Evolutionary conservation across 2,113 vertebrate species (phyloP), one percentile per base, ranked within the genome.

Genomic region (Callaeas wilsoni): DNA sequence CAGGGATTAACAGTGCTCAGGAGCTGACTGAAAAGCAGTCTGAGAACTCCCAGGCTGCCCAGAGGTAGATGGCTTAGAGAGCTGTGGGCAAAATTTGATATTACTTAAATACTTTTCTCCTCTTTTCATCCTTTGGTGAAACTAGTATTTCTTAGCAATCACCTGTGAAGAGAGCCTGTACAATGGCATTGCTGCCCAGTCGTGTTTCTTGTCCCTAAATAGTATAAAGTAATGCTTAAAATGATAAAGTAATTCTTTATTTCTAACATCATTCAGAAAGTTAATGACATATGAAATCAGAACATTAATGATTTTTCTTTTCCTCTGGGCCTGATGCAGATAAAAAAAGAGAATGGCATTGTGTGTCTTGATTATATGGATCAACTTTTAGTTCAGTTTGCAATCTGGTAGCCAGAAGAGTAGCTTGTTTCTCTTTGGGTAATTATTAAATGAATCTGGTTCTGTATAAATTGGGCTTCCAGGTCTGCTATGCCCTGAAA

Each of bases 361-460:
- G 22, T 63, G 21, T 74, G 67, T 67, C 77, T 83, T 46, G 53
- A 80, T 93, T 94, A 26, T 50, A 57, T 62, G n/a, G 50, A 73
- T 88, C 16, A 6, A 74, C 57, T 29, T 90, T 94, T 88, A 79
- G 85, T 92, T 90, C 88, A 16, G 0, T 90, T 83, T 86, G 39
- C 44, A 52, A 37, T 74, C 64, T 89, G 50, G 33, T 90, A 88
- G 42, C 39, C 64, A 81, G 69, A 87, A 67, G 37, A 81, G 16
- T 55, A 81, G 8, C 47, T 83, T 94, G 21, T 84, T 94, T 90
- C 35, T 59, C 47, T 80, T 62, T 80, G 22, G 30, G 26, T 96
- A 83, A 90, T 94, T 94, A 89, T 64, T 85, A 88, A 86, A 80
- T 95, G 0, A 76, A 59, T 88, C 55, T 93, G 39, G 44, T 87